These are phyloP conservation scores for Sinocyclocheilus grahami DNA, from an alignment of 2,113 vertebrate genomes.

Conservation along the genomic window DNA sequence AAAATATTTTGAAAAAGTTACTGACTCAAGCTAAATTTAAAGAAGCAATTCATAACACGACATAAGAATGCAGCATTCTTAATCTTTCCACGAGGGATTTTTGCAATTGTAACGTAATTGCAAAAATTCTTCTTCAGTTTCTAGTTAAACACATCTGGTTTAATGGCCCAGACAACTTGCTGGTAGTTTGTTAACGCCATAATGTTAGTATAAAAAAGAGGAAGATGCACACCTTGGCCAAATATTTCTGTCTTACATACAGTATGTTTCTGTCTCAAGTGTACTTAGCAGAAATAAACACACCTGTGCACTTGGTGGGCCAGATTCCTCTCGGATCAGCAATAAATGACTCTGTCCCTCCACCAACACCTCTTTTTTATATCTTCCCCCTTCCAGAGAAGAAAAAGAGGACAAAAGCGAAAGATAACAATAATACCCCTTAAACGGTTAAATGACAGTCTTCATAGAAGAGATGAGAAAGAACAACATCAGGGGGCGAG, in stretches of 20 bases:
- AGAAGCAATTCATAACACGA: background rate
- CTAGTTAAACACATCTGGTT: background rate
- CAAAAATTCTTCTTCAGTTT: background rate
- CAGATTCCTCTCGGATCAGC: slow-evolving; percentile 90
- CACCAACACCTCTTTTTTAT: slow-evolving; percentile 91
- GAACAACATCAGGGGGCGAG: slow-evolving; percentile 22
- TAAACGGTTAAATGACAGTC: background rate
- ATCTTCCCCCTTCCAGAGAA: slow-evolving; percentile 81
- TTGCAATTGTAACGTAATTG: background rate
- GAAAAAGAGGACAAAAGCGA: background rate
- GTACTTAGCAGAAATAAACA: background rate
- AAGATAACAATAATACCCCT: background rate
- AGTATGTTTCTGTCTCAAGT: background rate
- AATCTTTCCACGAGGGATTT: background rate
- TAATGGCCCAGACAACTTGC: background rate
- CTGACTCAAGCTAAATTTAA: background rate
- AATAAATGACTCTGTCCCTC: slow-evolving; percentile 92
- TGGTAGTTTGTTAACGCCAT: background rate
- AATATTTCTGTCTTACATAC: background rate
- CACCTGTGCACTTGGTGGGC: slow-evolving; percentile 87
- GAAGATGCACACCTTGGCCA: background rate
- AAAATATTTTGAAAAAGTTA: background rate
- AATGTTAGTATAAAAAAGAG: background rate
- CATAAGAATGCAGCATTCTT: background rate
- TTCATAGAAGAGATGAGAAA: background rate